These are phyloP conservation scores for Ophioderma brevispina DNA, from an alignment of 35 echinoderm and acorn worm genomes.

Conservation along the genomic window DNA sequence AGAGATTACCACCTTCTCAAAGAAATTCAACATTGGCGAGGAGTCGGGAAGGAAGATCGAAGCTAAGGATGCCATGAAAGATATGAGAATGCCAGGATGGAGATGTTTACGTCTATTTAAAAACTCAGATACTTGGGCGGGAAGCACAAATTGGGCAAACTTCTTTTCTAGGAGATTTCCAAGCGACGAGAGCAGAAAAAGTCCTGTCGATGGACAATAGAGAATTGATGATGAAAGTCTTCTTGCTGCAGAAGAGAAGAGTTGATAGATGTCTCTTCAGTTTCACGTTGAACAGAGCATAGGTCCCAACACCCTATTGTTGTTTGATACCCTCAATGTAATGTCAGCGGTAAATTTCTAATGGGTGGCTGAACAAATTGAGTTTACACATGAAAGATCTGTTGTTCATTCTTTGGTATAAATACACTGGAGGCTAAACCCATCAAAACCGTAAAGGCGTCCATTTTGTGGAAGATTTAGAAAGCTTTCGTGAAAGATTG, in stretches of 20 bases:
- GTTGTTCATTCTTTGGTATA: not conserved
- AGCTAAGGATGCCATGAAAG: not conserved
- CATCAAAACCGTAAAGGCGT: not conserved
- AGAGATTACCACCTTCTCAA: not conserved
- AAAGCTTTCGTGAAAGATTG: not conserved
- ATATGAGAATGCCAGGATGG: constrained; percentile 9
- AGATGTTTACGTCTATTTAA: not conserved
- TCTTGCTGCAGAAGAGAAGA: not conserved
- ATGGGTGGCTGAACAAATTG: not conserved
- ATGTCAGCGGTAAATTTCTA: not conserved
- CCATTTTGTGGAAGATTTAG: not conserved
- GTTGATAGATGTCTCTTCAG: not conserved
- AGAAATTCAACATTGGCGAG: constrained; percentile 18
- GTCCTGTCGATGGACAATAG: not conserved
- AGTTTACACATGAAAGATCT: not conserved
- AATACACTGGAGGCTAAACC: not conserved
- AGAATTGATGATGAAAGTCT: not conserved
- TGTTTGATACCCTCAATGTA: not conserved
- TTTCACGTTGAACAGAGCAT: not conserved
- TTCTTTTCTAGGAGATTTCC: not conserved
- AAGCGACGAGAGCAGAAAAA: not conserved
- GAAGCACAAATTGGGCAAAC: constrained; percentile 9
- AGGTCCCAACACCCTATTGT: not conserved
- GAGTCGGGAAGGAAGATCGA: not conserved
- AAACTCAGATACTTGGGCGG: not conserved